Base-by-base conservation (phyloP, 2,888 invertebrate genomes). In the Meteorus colon region DNA sequence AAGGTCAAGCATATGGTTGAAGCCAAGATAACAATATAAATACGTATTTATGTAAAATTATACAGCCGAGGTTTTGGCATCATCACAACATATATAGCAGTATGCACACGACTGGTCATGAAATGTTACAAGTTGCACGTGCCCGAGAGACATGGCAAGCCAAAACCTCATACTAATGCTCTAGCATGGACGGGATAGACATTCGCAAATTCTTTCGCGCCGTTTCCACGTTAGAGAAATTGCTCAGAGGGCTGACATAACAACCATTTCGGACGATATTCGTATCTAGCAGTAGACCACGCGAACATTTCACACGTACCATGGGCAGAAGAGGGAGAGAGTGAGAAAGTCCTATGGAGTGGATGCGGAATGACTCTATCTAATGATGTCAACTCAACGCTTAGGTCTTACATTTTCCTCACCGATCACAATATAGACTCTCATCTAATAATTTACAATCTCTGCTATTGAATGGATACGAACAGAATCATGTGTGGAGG, bases 141-240 rank as follows among this genome's bases (percentile, higher is more conserved):
- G 76, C 81, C 81, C 81, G 81, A 81, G 83, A 84, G 84, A 84
- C 81, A 79, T 82, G 82, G 81, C 84, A 82, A 82, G 84, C 79
- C 82, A 83, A n/a, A 84, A 83, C 84, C 81, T 82, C 77, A 80
- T 81, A 55, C 79, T 81, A 81, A 81, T 81, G 81, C 78, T 82
- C 83, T 83, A 86, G 85, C 84, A 84, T 83, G 82, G n/a, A n/a
- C 6, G 19, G 14, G 37, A 70, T 77, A 82, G 80, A 81, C 81
- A 81, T 84, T 85, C 84, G 86, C 85, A 86, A 87, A 87, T 87
- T 86, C 86, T 87, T 85, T 84, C 82, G 81, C 81, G 82, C 81
- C 81, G 83, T 78, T 81, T 76, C 78, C 63, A 77, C 77, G 77
- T 75, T 82, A 80, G 77, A 84, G 84, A 84, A 84, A 85, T 85